Conservation (phyloP, 2,888 invertebrate genomes). For the Lepidonotus clava region DNA sequence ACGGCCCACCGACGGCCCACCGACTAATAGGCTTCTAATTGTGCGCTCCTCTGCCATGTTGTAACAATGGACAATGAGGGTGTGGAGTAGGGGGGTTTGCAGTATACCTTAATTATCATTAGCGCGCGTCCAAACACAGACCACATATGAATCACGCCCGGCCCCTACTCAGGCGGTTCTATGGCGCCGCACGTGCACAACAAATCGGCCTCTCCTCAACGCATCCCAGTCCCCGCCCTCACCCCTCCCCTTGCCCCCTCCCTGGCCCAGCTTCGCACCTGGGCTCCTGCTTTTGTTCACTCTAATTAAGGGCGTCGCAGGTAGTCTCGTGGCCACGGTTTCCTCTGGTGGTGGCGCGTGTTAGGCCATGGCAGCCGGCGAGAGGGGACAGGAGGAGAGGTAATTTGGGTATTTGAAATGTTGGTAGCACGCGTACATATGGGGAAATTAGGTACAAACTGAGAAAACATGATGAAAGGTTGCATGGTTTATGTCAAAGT, state of each 20-base stretch:
- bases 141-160: conserved; percentile 1
- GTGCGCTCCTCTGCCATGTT: background rate
- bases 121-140: conserved; percentile 12
- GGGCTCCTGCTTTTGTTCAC: background rate
- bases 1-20: background rate
- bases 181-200: background rate
- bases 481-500: no score
- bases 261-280: background rate
- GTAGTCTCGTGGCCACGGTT: no score
- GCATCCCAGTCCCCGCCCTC: background rate
- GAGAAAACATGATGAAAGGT: no score
- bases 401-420: no score
- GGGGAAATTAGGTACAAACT: no score
- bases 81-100: background rate
- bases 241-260: background rate
- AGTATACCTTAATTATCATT: conserved; percentile 18
- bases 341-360: no score
- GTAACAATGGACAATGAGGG: conserved; percentile 15
- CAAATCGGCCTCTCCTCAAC: background rate
- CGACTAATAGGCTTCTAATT: conserved; percentile 30
- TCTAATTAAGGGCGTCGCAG: background rate
- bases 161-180: background rate
- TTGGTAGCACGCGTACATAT: no score
- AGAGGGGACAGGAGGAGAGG: no score
- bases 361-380: no score